phyloP scores from a whole-genome alignment of 1,140 invertebrate species.

The Drosophila ananassae region DNA sequence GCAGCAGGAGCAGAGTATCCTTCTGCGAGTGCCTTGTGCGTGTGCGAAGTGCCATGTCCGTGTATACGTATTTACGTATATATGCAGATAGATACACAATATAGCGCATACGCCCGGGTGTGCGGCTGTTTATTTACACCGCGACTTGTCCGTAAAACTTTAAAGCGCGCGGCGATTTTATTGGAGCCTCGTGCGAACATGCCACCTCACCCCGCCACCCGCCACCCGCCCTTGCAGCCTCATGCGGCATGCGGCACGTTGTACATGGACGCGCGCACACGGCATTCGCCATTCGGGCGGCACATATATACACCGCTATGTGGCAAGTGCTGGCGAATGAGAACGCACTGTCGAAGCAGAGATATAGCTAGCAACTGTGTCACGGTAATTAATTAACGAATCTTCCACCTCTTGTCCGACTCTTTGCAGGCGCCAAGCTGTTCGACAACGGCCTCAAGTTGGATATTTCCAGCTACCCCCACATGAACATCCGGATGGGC shows the following conservation, averaged over 20 bases:
- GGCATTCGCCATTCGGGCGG: conserved; percentile 51
- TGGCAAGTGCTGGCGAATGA: conserved; percentile 41
- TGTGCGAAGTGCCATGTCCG: not conserved
- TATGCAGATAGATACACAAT: conserved; percentile 24
- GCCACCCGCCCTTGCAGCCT: not conserved
- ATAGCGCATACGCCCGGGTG: conserved; percentile 33
- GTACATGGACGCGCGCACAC: conserved; percentile 73
- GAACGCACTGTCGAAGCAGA: conserved; percentile 31
- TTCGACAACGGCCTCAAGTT: conserved; percentile 83
- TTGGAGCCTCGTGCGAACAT: conserved; percentile 69
- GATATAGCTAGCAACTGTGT: conserved; percentile 30
- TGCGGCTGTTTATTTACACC: conserved; percentile 69
- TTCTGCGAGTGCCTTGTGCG: conserved; percentile 7
- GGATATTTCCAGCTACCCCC: conserved; percentile 83
- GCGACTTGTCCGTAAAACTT: conserved; percentile 79
- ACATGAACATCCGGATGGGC: conserved; percentile 83
- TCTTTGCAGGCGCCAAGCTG: conserved; percentile 77
- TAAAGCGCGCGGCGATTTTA: conserved; percentile 80
- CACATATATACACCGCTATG: conserved; percentile 31
- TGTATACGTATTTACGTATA: conserved; percentile 3
- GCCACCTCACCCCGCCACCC: conserved; percentile 28
- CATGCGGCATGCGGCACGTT: conserved; percentile 23
- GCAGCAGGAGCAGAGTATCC: conserved; percentile 1
- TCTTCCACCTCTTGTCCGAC: conserved; percentile 28
- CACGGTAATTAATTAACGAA: conserved; percentile 36